phyloP scores from a whole-genome alignment of 2,113 vertebrate genomes.

The Micronycteris hirsuta region DNA sequence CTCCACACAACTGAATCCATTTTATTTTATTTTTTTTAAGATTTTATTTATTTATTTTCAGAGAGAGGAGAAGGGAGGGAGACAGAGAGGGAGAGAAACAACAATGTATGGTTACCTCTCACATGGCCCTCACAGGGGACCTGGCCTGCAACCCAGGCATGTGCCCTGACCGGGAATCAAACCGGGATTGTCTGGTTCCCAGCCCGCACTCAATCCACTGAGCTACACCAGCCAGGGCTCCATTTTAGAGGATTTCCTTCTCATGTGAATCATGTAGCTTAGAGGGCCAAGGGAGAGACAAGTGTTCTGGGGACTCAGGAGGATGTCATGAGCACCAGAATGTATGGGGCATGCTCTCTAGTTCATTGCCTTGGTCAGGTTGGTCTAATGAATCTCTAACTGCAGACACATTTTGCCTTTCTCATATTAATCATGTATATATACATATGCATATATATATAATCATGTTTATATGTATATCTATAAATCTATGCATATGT shows the following conservation, averaged over 20 bases:
- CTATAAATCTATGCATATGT: background rate
- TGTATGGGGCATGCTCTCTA: background rate
- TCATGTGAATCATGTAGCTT: slow-evolving; percentile 36
- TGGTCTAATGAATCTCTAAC: background rate
- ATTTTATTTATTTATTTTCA: too few species aligned
- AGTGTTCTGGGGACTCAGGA: background rate
- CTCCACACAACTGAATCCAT: background rate
- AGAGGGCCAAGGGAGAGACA: background rate
- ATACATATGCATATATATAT: slow-evolving; percentile 19
- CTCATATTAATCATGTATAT: background rate
- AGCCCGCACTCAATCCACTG: too few species aligned
- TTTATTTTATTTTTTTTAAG: slow-evolving; percentile 51
- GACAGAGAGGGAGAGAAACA: too few species aligned
- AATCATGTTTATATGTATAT: slow-evolving; percentile 22
- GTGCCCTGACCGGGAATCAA: too few species aligned
- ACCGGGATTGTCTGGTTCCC: too few species aligned
- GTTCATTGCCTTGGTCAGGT: background rate
- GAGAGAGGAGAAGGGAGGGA: too few species aligned
- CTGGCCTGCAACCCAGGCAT: too few species aligned
- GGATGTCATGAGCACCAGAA: background rate
- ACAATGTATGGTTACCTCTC: too few species aligned
- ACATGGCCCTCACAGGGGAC: too few species aligned
- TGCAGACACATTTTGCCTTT: slow-evolving; percentile 24
- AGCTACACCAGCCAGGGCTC: too few species aligned
- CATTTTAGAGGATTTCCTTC: slow-evolving; percentile 32